Evolutionary conservation across 2,113 vertebrate species (phyloP), one percentile per base, ranked within the genome.

Genomic region (Boleophthalmus pectinirostris): DNA sequence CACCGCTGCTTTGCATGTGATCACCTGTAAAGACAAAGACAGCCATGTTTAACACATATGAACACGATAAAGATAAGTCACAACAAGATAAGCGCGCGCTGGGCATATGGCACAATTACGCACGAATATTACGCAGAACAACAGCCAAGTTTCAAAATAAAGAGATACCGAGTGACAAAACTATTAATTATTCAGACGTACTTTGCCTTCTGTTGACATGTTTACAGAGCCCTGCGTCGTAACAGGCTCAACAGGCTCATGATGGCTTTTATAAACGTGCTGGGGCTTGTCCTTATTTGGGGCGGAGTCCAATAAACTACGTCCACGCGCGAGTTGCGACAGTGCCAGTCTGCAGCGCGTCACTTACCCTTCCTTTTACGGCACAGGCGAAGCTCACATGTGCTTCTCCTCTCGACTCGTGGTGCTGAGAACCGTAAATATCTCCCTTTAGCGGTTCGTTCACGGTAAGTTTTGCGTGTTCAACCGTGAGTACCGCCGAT

Each of bases 1-100:
- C 13, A 95, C 73, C 35, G 93, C 94, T 21, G 93, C 93, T 77
- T 84, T 93, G 61, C 93, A 95, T 69, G 70, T 92, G 66, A 96
- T 95, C 68, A 93, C 92, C 93, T 95, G 47, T 5, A 3, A 1
- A 14, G 12, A 5, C 29, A 9, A 45, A 13, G 25, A 0, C 18
- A 16, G 1, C 2, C 18, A 18, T 5, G 33, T 21, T 64, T 38
- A 9, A 18, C 56, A n/a, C n/a, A n/a, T n/a, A n/a, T 29, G 2
- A 2, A 29, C 29, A 29, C 29, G 29, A 29, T 2, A 0, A 10
- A 43, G 10, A 43, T 1, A 9, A 43, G 38, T 10, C 38, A 43
- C 8, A 10, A 10, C 2, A 13, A 3, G 21, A 24, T 1, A 14
- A 24, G 53, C n/a, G 15, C 13, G 16, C 8, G 45, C 35, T 46